Evolutionary conservation across 2,888 invertebrate species (phyloP).

Genomic region (Napeogenes inachia): DNA sequence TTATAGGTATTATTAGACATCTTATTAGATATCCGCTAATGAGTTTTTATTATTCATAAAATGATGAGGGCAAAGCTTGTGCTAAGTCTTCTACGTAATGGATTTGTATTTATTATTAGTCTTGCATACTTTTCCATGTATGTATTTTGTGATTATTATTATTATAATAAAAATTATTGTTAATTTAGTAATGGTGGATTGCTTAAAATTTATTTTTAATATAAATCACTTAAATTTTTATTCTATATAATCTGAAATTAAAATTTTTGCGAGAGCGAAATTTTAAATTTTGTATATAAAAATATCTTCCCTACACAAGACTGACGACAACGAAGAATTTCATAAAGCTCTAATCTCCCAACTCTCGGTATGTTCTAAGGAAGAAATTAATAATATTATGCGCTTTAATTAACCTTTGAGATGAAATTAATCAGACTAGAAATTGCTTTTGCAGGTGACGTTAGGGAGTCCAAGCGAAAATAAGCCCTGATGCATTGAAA

Average conservation of each 20-base stretch:
- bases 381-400: slow-evolving; percentile 34
- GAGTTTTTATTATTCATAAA: no score
- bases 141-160: no score
- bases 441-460: slow-evolving; percentile 29
- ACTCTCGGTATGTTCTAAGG: slow-evolving; percentile 26
- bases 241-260: neutral
- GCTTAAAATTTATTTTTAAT: no score
- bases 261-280: neutral
- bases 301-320: slow-evolving; percentile 19
- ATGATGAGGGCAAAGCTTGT: no score
- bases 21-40: no score
- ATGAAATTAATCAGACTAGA: slow-evolving; percentile 29
- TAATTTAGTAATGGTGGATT: no score
- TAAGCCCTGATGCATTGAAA: slow-evolving; percentile 22
- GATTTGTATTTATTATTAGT: no score
- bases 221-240: neutral
- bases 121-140: no score
- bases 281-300: slow-evolving; percentile 22
- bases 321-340: slow-evolving; percentile 30
- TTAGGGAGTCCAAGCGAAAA: slow-evolving; percentile 22
- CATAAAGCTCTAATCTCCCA: slow-evolving; percentile 27
- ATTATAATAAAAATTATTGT: no score
- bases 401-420: slow-evolving; percentile 32
- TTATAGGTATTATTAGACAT: no score
- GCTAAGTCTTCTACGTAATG: no score